Conservation (phyloP, 2,113 vertebrate genomes). For the Actinemys pallida region DNA sequence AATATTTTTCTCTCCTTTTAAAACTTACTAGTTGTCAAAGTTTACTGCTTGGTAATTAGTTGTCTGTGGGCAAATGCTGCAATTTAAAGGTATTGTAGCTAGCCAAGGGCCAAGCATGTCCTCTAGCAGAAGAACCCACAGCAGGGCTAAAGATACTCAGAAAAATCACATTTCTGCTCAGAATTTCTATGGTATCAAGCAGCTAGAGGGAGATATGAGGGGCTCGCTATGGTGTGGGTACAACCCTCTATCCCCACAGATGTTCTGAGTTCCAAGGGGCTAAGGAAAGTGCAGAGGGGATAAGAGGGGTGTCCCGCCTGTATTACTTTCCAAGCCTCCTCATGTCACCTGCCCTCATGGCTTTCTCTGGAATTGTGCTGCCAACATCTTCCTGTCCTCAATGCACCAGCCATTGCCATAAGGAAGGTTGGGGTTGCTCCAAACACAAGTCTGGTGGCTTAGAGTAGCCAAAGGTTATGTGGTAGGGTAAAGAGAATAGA, state of each 20-base stretch:
- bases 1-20: neutral
- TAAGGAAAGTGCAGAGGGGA: accelerated
- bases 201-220: neutral
- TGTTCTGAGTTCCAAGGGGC: neutral
- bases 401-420: neutral
- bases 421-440: neutral
- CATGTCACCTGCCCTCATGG: neutral
- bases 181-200: accelerated
- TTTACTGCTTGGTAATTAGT: accelerated
- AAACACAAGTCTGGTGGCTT: neutral
- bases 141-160: neutral
- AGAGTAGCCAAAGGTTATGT: neutral
- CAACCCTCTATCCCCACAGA: neutral
- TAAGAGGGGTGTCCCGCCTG: accelerated
- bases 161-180: neutral
- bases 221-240: accelerated
- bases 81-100: neutral
- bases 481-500: neutral
- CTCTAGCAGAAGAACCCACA: accelerated
- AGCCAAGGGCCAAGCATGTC: neutral
- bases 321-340: neutral
- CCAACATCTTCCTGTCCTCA: neutral
- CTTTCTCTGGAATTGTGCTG: accelerated
- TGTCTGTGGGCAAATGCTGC: neutral
- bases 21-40: neutral